phyloP scores from a whole-genome alignment of 2,113 vertebrate genomes.

The Globicephala melas region DNA sequence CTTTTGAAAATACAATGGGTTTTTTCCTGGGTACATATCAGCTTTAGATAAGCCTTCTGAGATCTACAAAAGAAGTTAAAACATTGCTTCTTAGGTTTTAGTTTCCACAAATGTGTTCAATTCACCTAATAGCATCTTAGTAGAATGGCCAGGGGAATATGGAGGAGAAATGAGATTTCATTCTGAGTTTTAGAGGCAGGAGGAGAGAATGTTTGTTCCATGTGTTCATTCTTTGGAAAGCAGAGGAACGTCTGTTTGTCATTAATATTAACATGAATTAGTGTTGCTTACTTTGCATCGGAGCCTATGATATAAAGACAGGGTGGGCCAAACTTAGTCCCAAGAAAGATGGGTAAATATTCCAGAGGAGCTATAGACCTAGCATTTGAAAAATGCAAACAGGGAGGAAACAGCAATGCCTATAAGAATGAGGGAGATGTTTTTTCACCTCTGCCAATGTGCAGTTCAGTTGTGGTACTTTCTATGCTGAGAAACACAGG shows the following conservation, averaged over 20 bases:
- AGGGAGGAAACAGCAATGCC: neutral
- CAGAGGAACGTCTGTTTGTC: slow-evolving; percentile 39
- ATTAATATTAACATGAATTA: slow-evolving; percentile 47
- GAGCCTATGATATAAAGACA: neutral
- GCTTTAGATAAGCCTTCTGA: slow-evolving; percentile 49
- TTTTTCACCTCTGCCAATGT: neutral
- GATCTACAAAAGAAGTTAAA: slow-evolving; percentile 35
- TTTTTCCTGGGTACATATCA: neutral
- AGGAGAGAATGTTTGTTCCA: neutral
- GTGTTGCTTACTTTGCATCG: neutral
- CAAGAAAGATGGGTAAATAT: neutral
- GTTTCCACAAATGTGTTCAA: neutral
- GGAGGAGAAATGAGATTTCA: slow-evolving; percentile 23
- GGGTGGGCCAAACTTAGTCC: neutral
- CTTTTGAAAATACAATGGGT: neutral
- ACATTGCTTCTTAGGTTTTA: slow-evolving; percentile 15
- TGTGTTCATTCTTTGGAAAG: slow-evolving; percentile 31
- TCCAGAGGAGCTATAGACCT: neutral
- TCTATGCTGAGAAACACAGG: neutral
- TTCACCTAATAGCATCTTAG: slow-evolving; percentile 27
- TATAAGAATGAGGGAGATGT: neutral
- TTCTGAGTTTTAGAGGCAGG: neutral
- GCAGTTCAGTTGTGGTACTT: neutral
- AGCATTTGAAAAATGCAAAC: neutral
- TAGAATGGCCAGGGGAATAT: neutral